Evolutionary conservation across 2,888 invertebrate species (phyloP).

Genomic region (Dorcus parallelipipedus): DNA sequence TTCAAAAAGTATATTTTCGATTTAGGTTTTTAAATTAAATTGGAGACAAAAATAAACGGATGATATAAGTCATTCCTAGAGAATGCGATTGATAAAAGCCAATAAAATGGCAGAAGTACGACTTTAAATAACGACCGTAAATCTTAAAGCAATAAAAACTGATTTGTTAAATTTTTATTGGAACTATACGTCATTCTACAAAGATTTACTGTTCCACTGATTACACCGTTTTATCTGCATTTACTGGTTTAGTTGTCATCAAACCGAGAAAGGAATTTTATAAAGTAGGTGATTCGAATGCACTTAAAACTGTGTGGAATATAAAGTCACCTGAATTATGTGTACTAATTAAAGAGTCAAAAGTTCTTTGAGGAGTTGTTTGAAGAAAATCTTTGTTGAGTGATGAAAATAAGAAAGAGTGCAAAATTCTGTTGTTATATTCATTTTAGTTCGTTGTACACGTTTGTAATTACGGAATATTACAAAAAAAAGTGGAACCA

Average conservation of each 20-base stretch:
- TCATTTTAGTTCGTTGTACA: slow-evolving; percentile 10
- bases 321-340: too few species aligned
- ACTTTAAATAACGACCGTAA: slow-evolving; percentile 11
- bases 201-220: slow-evolving; percentile 11
- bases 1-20: too few species aligned
- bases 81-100: slow-evolving; percentile 3
- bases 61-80: too few species aligned
- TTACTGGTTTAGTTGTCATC: slow-evolving; percentile 9
- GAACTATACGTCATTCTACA: slow-evolving; percentile 8
- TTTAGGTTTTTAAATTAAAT: too few species aligned
- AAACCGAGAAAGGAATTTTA: not conserved
- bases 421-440: slow-evolving; percentile 1
- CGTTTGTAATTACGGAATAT: slow-evolving; percentile 13
- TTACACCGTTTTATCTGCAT: slow-evolving; percentile 5
- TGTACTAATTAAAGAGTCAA: not conserved
- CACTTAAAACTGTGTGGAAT: too few species aligned
- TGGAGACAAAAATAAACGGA: too few species aligned
- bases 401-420: not conserved
- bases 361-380: too few species aligned
- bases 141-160: slow-evolving; percentile 16
- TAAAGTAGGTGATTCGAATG: too few species aligned
- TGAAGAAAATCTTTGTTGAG: too few species aligned
- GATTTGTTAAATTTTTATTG: slow-evolving; percentile 20
- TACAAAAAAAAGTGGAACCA: slow-evolving; percentile 27
- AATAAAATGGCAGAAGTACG: slow-evolving; percentile 12